Conservation (phyloP, 2,113 vertebrate genomes). For the Eclectus roratus region DNA sequence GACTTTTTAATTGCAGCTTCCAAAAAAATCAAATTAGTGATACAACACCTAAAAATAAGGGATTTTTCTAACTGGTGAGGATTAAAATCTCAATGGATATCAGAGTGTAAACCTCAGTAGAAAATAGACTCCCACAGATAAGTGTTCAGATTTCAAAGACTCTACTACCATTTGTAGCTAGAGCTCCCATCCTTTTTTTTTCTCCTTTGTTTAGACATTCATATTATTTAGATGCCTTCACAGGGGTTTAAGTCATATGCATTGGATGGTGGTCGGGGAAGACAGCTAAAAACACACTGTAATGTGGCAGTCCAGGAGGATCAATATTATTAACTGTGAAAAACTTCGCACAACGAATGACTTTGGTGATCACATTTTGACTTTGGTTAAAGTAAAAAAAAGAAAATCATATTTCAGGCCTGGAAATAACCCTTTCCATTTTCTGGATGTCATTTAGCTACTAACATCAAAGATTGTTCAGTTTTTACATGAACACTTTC, state of each 20-base stretch:
- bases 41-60: not conserved
- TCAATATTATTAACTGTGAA: not conserved
- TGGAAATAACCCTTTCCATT: not conserved
- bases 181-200: not conserved
- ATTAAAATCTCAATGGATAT: not conserved
- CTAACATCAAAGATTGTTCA: not conserved
- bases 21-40: not conserved
- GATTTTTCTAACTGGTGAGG: not conserved
- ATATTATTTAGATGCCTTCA: not conserved
- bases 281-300: not conserved
- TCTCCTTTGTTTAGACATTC: not conserved
- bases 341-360: not conserved
- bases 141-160: not conserved
- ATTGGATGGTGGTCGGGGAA: accelerated
- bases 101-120: not conserved
- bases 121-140: not conserved
- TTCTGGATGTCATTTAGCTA: not conserved
- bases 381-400: not conserved
- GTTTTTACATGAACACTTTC: not conserved
- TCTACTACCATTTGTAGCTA: not conserved
- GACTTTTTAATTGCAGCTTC: not conserved
- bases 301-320: not conserved
- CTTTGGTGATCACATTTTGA: not conserved
- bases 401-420: not conserved
- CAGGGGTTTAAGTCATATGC: not conserved